Evolutionary conservation across 1,140 invertebrate species (phyloP), one percentile per base, ranked within the genome.

Genomic region (Thrips palmi): DNA sequence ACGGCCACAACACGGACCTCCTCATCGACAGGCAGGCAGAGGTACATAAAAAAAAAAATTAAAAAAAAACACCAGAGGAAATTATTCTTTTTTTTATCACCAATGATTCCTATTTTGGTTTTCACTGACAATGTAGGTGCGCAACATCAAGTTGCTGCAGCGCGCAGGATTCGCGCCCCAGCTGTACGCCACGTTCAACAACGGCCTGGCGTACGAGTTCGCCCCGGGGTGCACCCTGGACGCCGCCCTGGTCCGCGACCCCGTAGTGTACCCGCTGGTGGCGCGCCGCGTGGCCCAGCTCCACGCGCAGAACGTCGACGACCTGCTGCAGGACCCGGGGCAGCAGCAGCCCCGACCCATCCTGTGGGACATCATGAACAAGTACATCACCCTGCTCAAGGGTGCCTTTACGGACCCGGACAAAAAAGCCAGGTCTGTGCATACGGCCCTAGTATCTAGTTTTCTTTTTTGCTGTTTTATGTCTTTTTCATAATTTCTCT

Each of bases 201-300:
- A 98, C 67, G 94, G 93, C 17, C 64, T 97, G 42, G 80, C 75
- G 14, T 98, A 97, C 58, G 76, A 89, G 59, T 98, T 77, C 62
- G 70, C 87, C 44, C 74, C 75, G 46, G 94, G 94, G 23, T 64
- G 69, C 38, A 82, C 78, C 14, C 54, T 96, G 8, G 77, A 73
- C 44, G 57, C 64, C 15, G 64, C 77, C 23, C 70, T 66, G 43
- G 77, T 92, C 3, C 58, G 70, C 41, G 60, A 79, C 32, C 62
- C 69, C 18, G 57, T 70, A 48, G 69, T 93, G 41, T 84, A 77
- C 60, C 59, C 62, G 23, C 54, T 84, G 31, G 74, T 93, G 8
- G 82, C 84, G 5, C 64, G 59, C 42, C 67, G 71, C 47, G 74
- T 92, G 73, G 87, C 84, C 17, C 64, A 70, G 50, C 77, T 92